A percentile compares a stretch with the other conserved stretches of the same genome.
These are phyloP conservation scores for Ceratotherium simum DNA, from an alignment of 2,113 vertebrate species.

Conservation along the genomic window DNA sequence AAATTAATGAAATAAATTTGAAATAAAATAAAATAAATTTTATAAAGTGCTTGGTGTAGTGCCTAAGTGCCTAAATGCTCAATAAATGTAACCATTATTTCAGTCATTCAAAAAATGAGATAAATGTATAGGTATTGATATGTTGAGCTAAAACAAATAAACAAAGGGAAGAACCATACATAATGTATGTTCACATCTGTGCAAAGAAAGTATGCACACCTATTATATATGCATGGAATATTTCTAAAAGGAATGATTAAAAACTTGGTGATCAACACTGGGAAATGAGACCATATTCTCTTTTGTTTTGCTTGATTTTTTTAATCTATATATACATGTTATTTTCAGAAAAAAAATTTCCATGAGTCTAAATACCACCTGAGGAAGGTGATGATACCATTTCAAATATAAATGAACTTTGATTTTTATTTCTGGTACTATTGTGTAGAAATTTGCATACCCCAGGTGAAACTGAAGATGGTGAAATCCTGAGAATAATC, in stretches of 20 bases:
- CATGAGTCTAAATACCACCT: not conserved
- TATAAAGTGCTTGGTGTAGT: not conserved
- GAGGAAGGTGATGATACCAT: conserved; percentile 7
- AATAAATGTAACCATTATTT: conserved; percentile 2
- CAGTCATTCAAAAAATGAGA: conserved; percentile 8
- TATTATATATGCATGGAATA: not conserved
- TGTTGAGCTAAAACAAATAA: not conserved
- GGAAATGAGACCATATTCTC: not conserved
- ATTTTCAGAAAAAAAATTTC: conserved; percentile 7
- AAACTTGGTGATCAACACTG: not conserved
- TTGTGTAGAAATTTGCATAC: conserved; percentile 52
- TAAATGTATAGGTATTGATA: not conserved
- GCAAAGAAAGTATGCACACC: not conserved
- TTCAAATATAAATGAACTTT: conserved; percentile 58
- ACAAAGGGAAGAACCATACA: not conserved
- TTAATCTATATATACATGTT: not conserved
- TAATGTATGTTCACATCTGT: not conserved
- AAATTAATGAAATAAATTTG: not conserved
- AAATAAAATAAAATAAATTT: not conserved
- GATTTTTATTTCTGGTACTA: conserved; percentile 53
- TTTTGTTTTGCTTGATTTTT: conserved; percentile 43
- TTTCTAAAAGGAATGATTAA: conserved; percentile 34
- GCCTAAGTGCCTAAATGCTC: not conserved
- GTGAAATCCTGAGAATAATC: conserved; percentile 47
- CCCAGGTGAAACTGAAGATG: conserved; percentile 14